These are phyloP conservation scores for Hyperoplus immaculatus DNA, from an alignment of 2,797 vertebrate species.

Conservation along the genomic window DNA sequence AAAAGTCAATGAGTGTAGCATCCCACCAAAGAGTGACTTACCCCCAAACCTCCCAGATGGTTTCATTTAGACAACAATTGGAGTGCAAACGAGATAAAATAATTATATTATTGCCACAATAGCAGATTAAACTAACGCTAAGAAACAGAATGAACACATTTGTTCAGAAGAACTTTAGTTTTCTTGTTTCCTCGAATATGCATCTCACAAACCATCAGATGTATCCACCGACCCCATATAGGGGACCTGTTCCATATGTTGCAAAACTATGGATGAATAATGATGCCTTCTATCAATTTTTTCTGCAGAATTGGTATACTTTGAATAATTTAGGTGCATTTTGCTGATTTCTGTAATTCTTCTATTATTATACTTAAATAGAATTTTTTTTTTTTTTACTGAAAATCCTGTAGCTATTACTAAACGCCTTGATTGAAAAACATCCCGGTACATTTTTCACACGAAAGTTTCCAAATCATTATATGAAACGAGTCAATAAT, in stretches of 20 bases:
- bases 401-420: not conserved
- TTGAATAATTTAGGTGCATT: too few species aligned
- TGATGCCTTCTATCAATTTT: too few species aligned
- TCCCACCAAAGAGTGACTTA: not conserved
- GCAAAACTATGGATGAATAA: not conserved
- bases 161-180: not conserved
- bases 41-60: not conserved
- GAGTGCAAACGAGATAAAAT: not conserved
- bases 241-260: not conserved
- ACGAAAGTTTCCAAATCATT: not conserved
- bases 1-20: not conserved
- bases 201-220: not conserved
- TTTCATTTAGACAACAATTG: not conserved
- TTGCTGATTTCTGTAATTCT: too few species aligned
- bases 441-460: not conserved
- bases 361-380: too few species aligned
- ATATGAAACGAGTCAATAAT: not conserved
- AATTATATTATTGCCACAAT: not conserved
- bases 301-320: too few species aligned
- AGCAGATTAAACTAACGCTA: not conserved
- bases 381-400: too few species aligned
- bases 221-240: not conserved
- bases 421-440: not conserved
- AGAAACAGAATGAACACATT: not conserved
- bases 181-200: not conserved